These are phyloP conservation scores for Phorcus lineatus DNA, from an alignment of 2,888 invertebrate genomes.

Conservation along the genomic window DNA sequence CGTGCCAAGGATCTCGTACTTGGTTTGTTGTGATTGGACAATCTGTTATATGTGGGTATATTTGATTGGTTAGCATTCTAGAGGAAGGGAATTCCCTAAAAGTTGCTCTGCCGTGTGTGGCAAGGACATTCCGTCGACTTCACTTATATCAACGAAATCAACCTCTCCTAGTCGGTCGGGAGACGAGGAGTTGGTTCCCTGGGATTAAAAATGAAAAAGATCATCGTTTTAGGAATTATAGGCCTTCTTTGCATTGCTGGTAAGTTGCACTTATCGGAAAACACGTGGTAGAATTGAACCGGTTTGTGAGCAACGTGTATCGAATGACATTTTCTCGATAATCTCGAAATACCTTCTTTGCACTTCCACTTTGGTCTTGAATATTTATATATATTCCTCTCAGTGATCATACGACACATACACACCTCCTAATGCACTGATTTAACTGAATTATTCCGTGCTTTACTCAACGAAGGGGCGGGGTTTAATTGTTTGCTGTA, in stretches of 20 bases:
- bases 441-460: too few relatives aligned
- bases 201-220: conserved; percentile 40
- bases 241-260: conserved; percentile 62
- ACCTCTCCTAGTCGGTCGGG: not conserved
- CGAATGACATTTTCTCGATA: not conserved
- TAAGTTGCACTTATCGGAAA: conserved; percentile 44
- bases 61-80: conserved; percentile 55
- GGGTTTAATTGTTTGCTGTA: not conserved
- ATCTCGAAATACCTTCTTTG: too few relatives aligned
- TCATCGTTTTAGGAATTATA: conserved; percentile 58
- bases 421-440: too few relatives aligned
- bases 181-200: conserved; percentile 8
- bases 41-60: conserved; percentile 55
- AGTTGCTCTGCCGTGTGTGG: conserved; percentile 31
- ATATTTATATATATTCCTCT: too few relatives aligned
- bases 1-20: conserved; percentile 57
- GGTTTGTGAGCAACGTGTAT: not conserved
- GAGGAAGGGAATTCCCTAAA: conserved; percentile 59
- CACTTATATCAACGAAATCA: conserved; percentile 12
- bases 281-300: not conserved
- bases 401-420: too few relatives aligned
- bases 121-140: conserved; percentile 16
- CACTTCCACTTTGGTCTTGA: too few relatives aligned
- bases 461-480: not conserved
- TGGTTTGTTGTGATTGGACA: conserved; percentile 64